phyloP scores from a whole-genome alignment of 2,888 invertebrate genomes.

The Diaphora mendica region DNA sequence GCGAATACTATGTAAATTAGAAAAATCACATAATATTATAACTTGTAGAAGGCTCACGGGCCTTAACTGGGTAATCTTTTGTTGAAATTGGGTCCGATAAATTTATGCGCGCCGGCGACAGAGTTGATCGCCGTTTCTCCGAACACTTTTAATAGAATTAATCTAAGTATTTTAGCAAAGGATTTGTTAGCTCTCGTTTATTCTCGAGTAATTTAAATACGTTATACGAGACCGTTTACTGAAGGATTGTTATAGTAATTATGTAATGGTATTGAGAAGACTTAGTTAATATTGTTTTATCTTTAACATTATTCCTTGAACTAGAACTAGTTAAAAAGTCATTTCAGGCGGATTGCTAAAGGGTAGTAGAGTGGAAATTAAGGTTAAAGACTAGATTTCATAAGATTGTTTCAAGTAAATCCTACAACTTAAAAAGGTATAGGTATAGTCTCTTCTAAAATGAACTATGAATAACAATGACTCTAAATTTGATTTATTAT shows the following conservation, averaged over 20 bases:
- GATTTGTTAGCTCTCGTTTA: slow-evolving; percentile 42
- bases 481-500: too few species aligned
- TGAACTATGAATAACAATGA: too few species aligned
- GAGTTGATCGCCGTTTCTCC: slow-evolving; percentile 33
- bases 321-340: neutral
- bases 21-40: neutral
- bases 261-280: neutral
- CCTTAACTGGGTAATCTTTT: slow-evolving; percentile 46
- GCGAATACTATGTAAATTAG: neutral
- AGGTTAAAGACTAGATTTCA: too few species aligned
- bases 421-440: too few species aligned
- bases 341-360: too few species aligned
- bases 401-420: too few species aligned
- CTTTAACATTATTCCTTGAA: neutral
- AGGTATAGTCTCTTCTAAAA: too few species aligned
- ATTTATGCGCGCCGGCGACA: slow-evolving; percentile 46
- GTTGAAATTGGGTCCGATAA: slow-evolving; percentile 47
- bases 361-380: too few species aligned
- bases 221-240: slow-evolving; percentile 15
- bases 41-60: slow-evolving; percentile 24
- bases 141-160: slow-evolving; percentile 50
- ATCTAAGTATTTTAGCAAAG: slow-evolving; percentile 44
- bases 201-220: slow-evolving; percentile 45
- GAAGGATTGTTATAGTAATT: slow-evolving; percentile 15
- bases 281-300: neutral